Evolutionary conservation across 1,140 invertebrate genomes (phyloP).

Genomic region (Hyposmocoma kahamanoa): DNA sequence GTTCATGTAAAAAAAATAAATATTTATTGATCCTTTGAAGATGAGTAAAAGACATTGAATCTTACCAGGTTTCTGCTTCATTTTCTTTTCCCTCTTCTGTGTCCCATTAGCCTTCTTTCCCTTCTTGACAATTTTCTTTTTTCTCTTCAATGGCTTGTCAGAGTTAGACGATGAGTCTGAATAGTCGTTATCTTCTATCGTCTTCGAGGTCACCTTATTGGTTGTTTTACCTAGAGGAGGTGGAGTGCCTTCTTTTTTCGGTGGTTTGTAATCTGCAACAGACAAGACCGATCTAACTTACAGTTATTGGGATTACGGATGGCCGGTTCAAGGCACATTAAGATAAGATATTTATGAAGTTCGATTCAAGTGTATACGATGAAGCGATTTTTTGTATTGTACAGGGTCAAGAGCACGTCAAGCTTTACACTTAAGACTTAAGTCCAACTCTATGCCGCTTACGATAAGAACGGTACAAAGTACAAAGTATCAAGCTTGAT

Average conservation of each 20-base stretch:
- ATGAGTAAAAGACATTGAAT: not conserved
- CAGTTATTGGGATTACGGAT: no score
- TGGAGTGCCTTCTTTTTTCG: constrained; percentile 32
- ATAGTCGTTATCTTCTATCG: constrained; percentile 31
- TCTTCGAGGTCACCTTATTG: constrained; percentile 10
- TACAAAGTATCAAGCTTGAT: no score
- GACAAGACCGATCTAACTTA: not conserved
- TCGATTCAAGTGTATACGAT: no score
- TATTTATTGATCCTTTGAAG: not conserved
- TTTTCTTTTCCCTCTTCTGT: constrained; percentile 27
- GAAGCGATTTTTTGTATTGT: no score
- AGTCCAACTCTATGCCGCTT: no score
- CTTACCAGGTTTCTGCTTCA: constrained; percentile 26
- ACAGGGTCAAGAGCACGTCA: no score
- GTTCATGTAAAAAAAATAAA: no score
- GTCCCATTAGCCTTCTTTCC: constrained; percentile 11
- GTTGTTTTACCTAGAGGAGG: constrained; percentile 6
- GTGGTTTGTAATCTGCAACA: constrained; percentile 33
- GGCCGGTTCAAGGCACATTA: no score
- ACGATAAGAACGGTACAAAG: no score
- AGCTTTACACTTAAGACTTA: no score
- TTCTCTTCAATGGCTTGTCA: constrained; percentile 48
- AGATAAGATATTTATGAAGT: no score
- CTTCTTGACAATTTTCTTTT: constrained; percentile 24
- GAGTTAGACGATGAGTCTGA: constrained; percentile 46